Conservation (phyloP, 2,888 invertebrate genomes). For the Neocrepidodera transversa region DNA sequence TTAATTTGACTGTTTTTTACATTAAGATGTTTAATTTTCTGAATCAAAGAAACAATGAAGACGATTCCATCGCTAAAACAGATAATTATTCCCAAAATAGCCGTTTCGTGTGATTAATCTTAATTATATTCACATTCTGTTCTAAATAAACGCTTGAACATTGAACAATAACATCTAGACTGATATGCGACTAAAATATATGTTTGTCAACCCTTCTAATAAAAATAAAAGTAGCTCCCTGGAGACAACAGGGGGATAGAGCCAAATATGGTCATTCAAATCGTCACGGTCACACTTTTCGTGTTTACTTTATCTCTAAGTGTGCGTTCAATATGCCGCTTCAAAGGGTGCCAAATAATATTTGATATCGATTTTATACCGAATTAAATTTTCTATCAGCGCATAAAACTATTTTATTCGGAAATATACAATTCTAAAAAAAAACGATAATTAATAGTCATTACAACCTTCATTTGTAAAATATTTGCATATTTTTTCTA, state of each 20-base stretch:
- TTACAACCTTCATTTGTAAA: slow-evolving; percentile 18
- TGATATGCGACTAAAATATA: slow-evolving; percentile 32
- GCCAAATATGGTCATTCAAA: slow-evolving; percentile 22
- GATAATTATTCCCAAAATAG: slow-evolving; percentile 4
- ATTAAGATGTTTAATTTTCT: too few species aligned
- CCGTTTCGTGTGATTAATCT: slow-evolving; percentile 33
- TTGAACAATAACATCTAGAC: slow-evolving; percentile 15
- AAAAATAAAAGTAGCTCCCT: slow-evolving; percentile 37
- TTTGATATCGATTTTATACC: background rate
- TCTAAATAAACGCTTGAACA: slow-evolving; percentile 37
- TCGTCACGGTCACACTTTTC: slow-evolving; percentile 36
- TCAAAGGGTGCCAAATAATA: background rate
- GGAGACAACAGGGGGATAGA: slow-evolving; percentile 35
- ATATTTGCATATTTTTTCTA: slow-evolving; percentile 28
- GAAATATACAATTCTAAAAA: background rate
- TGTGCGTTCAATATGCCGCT: slow-evolving; percentile 45
- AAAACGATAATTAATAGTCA: slow-evolving; percentile 4
- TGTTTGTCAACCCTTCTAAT: slow-evolving; percentile 36
- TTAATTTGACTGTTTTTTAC: too few species aligned
- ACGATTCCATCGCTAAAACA: too few species aligned
- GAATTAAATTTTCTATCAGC: too few species aligned
- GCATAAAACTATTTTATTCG: background rate
- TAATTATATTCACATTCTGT: slow-evolving; percentile 44
- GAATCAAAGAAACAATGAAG: too few species aligned
- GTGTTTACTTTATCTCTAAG: slow-evolving; percentile 47